A percentile compares a stretch with the other conserved stretches of the same genome.
phyloP scores from a whole-genome alignment of 2,113 vertebrate species.

The Lepus europaeus region DNA sequence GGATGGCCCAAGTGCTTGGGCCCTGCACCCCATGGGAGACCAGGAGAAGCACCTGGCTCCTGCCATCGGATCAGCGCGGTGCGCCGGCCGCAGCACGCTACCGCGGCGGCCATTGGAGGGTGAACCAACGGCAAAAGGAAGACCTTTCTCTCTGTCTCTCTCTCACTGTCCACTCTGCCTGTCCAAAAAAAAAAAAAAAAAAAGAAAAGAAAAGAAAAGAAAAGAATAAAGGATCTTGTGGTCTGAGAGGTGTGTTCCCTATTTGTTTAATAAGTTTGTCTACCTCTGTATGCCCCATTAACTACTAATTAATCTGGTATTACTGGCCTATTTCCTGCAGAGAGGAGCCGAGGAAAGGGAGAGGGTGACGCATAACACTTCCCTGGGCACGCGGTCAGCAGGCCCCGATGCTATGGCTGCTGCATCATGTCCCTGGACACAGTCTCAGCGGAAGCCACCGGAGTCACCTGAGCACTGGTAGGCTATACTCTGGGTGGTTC shows the following conservation, averaged over 20 bases:
- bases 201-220: no score
- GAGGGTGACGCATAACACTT: not conserved
- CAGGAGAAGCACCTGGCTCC: no score
- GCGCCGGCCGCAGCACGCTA: no score
- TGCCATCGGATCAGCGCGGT: no score
- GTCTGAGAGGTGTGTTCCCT: not conserved
- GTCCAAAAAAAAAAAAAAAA: no score
- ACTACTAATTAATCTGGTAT: not conserved
- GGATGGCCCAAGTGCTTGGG: no score
- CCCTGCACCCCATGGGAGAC: no score
- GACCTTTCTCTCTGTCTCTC: no score
- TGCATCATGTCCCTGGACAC: not conserved
- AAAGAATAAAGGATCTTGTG: not conserved
- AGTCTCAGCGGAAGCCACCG: not conserved
- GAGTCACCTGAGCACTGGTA: not conserved
- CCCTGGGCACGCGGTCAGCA: not conserved
- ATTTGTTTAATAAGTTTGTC: not conserved
- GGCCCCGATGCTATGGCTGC: not conserved
- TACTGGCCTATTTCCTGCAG: not conserved
- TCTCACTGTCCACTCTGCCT: no score
- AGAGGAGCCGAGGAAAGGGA: not conserved
- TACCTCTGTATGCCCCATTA: not conserved
- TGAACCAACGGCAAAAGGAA: no score
- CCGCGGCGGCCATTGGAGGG: no score
- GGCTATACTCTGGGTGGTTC: not conserved